phyloP scores from a whole-genome alignment of 2,888 invertebrate species.

The Himalopsyche anomala region DNA sequence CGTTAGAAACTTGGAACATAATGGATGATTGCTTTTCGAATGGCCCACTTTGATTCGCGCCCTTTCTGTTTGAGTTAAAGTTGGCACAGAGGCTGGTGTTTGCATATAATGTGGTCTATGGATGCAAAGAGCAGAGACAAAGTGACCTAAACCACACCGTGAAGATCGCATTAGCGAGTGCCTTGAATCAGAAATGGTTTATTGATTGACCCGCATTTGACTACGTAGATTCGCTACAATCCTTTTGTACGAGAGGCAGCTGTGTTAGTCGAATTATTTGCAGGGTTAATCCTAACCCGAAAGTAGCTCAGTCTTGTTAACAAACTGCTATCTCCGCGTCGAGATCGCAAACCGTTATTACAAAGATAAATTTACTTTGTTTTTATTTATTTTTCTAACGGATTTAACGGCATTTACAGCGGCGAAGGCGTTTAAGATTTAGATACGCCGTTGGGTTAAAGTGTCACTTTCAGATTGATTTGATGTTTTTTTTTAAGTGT shows the following conservation, averaged over 20 bases:
- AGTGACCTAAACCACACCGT: conserved; percentile 22
- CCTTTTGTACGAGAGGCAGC: conserved; percentile 3
- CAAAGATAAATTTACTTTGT: too few species aligned
- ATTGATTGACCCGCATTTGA: conserved; percentile 20
- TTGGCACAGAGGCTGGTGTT: neutral
- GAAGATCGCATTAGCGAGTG: conserved; percentile 30
- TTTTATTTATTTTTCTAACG: too few species aligned
- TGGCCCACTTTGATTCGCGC: conserved; percentile 16
- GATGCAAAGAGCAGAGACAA: conserved; percentile 24
- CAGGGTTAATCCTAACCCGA: neutral
- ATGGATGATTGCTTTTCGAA: neutral
- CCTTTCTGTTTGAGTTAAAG: conserved; percentile 5
- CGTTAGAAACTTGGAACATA: neutral
- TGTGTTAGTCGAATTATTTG: neutral
- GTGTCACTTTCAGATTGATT: too few species aligned
- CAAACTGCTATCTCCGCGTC: neutral
- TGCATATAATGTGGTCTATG: conserved; percentile 15
- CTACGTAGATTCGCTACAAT: neutral
- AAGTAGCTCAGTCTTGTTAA: neutral
- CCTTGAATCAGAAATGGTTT: conserved; percentile 5
- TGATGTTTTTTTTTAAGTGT: too few species aligned
- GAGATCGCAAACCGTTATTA: too few species aligned
- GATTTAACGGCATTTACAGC: too few species aligned
- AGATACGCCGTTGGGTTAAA: too few species aligned
- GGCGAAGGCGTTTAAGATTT: too few species aligned